A percentile compares a stretch with the other conserved stretches of the same genome.
Conservation (phyloP, 2,797 vertebrate genomes). For the Mus caroli region DNA sequence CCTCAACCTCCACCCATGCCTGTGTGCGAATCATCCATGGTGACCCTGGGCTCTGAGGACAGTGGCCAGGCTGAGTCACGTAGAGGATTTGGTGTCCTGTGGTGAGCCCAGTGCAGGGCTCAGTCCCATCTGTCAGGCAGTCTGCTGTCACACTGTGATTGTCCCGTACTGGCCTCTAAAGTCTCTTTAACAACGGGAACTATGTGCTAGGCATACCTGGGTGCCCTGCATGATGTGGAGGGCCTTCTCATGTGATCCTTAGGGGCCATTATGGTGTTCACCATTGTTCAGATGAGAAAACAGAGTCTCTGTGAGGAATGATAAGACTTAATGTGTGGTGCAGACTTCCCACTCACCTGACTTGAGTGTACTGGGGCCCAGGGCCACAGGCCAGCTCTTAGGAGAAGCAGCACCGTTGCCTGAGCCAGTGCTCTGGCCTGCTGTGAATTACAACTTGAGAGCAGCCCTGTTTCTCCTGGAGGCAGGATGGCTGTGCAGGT, state of each 20-base stretch:
- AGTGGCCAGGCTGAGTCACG: not conserved
- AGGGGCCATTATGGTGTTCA: not conserved
- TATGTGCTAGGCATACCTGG: not conserved
- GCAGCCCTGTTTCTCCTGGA: not conserved
- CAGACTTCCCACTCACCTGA: not conserved
- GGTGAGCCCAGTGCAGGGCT: not conserved
- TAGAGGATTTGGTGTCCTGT: not conserved
- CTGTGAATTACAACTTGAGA: too few species aligned
- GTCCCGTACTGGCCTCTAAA: not conserved
- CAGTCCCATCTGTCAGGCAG: not conserved
- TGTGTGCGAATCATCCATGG: not conserved
- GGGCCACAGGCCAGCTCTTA: not conserved
- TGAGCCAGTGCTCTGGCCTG: not conserved
- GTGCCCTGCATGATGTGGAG: not conserved
- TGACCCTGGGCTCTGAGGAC: not conserved
- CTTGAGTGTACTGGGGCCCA: not conserved
- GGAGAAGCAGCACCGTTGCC: not conserved
- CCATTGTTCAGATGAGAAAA: constrained; percentile 10
- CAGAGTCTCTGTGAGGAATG: not conserved
- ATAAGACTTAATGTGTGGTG: not conserved
- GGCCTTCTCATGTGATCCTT: not conserved
- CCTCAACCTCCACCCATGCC: not conserved
- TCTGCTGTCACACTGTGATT: not conserved
- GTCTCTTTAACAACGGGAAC: not conserved
- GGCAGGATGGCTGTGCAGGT: not conserved